These are phyloP conservation scores for Cosmia pyralina DNA, from an alignment of 2,888 invertebrate genomes.

Conservation along the genomic window DNA sequence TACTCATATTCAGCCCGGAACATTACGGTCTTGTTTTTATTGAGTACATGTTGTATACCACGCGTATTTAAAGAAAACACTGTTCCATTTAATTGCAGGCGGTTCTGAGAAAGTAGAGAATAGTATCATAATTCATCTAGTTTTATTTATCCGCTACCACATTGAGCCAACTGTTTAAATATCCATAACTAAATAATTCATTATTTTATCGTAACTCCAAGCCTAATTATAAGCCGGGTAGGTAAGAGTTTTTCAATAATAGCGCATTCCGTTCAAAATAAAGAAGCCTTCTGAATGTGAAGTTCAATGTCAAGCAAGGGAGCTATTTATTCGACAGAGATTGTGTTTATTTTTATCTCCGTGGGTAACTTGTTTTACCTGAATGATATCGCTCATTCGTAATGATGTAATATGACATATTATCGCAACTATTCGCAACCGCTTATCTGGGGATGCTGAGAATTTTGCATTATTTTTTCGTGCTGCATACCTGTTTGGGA, in stretches of 20 bases:
- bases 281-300: slow-evolving; percentile 69
- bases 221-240: neutral
- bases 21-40: slow-evolving; percentile 26
- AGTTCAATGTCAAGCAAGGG: slow-evolving; percentile 68
- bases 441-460: slow-evolving; percentile 9
- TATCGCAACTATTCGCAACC: slow-evolving; percentile 12
- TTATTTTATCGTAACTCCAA: neutral
- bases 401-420: slow-evolving; percentile 48
- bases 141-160: slow-evolving; percentile 7
- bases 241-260: slow-evolving; percentile 15
- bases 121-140: slow-evolving; percentile 9
- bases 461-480: slow-evolving; percentile 20
- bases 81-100: slow-evolving; percentile 25
- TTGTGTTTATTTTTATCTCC: slow-evolving; percentile 60
- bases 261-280: slow-evolving; percentile 30
- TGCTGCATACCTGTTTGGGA: neutral
- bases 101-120: slow-evolving; percentile 33
- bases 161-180: slow-evolving; percentile 7
- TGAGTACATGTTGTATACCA: slow-evolving; percentile 15
- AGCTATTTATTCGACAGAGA: slow-evolving; percentile 51
- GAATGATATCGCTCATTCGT: slow-evolving; percentile 55
- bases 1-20: slow-evolving; percentile 37
- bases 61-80: slow-evolving; percentile 34
- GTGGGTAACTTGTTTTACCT: slow-evolving; percentile 67
- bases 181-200: neutral